Evolutionary conservation across 2,113 vertebrate species (phyloP), one percentile per base, ranked within the genome.

Genomic region (Corythoichthys intestinalis): DNA sequence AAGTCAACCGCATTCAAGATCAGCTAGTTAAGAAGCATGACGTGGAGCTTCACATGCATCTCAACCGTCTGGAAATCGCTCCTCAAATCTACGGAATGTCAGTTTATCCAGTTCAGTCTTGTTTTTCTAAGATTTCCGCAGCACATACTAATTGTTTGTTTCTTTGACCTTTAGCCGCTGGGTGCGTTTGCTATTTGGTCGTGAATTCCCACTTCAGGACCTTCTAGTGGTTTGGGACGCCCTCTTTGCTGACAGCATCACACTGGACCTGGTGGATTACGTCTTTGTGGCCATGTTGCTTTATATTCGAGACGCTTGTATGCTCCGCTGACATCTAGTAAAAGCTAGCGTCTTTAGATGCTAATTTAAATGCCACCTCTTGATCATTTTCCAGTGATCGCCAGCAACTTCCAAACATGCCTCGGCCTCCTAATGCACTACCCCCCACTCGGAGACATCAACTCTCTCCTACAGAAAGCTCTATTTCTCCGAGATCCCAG

Each of bases 1-100:
- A 99, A 92, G 96, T 99, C 67, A 99, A 99, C 89, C 95, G 97
- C 63, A 97, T 99, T 89, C 96, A 99, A 82, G 97, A 99, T 87
- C 94, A 95, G 85, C 92, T 99, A 69, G 87, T 99, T 80, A 99
- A 98, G 90, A 98, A 96, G 74, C 95, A 98, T 37, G 97, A 99
- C 73, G 91, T 93, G 75, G 97, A 99, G 59, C 93, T 99, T 52
- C 94, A 97, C 80, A 97, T 99, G 96, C 96, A 99, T 85, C 89
- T 99, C 76, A 98, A 97, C 84, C 91, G 97, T 52, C 93, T 99
- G 68, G 96, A 99, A 91, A 99, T 99, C 28, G 97, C 97, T 48
- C 97, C 97, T 1, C 97, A 99, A 76, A 99, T 99, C 84, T 99
- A 99, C 15, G 97, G 97, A 76, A 91, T 99, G 97, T 99, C 89